Conservation (phyloP, 2,797 vertebrate genomes). For the Gastrophryne carolinensis region DNA sequence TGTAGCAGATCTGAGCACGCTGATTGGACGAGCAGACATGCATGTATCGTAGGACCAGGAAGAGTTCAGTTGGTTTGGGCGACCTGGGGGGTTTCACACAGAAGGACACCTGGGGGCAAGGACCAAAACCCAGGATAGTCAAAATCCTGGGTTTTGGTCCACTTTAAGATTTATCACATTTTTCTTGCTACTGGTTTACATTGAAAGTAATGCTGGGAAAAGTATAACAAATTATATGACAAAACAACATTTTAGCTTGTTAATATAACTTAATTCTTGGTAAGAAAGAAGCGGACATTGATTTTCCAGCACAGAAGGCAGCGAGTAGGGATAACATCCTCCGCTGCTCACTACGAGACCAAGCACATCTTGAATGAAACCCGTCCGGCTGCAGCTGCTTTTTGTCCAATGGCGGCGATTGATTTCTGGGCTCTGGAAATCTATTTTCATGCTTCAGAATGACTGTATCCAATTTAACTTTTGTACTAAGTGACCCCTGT, state of each 20-base stretch:
- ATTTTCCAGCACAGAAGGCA: neutral
- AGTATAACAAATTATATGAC: neutral
- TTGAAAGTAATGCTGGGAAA: too few species aligned
- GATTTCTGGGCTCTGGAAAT: conserved; percentile 38
- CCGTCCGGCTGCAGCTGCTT: neutral
- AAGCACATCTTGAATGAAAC: neutral
- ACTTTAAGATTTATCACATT: too few species aligned
- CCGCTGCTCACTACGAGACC: neutral
- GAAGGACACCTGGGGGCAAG: too few species aligned
- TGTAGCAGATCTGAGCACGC: too few species aligned
- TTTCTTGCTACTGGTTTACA: too few species aligned
- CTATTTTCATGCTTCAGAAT: conserved; percentile 44
- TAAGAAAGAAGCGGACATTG: neutral
- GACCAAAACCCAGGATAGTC: too few species aligned
- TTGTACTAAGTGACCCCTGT: conserved; percentile 31
- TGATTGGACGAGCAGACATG: too few species aligned
- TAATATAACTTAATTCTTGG: neutral
- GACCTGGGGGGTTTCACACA: too few species aligned
- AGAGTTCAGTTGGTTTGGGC: too few species aligned
- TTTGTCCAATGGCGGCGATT: neutral
- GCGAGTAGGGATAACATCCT: neutral
- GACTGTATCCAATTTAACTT: conserved; percentile 39
- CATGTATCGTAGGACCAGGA: too few species aligned
- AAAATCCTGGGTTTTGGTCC: too few species aligned
- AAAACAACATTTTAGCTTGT: neutral